Evolutionary conservation across 2,888 invertebrate genomes (phyloP), one percentile per base, ranked within the genome.

Genomic region (Saturnia pavonia): DNA sequence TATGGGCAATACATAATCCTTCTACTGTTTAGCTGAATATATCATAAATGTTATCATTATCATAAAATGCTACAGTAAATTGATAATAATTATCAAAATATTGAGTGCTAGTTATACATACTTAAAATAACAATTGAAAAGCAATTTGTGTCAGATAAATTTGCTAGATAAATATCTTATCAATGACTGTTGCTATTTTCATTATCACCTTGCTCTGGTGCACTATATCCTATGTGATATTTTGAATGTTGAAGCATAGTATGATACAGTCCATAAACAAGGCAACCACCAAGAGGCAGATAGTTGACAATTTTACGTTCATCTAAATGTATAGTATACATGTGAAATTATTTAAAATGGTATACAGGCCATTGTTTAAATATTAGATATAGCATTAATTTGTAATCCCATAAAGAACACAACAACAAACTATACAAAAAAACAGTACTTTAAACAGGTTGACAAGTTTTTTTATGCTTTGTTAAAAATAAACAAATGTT

Each of bases 131-230:
- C 69, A 72, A 73, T 74, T 69, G 40, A 69, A 67, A 77, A 73
- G 45, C 69, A 72, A 75, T 80, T 75, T 73, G 74, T 77, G 76
- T 77, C 74, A 79, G 66, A 71, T 74, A 69, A 71, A 79, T 75
- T 69, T 69, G 48, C 68, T 72, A 48, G 76, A 73, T 72, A 27
- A n/a, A 60, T 74, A 79, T 80, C 79, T 80, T 72, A 80, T 82
- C 80, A 74, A n/a, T 48, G n/a, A 8, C 14, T 43, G 40, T 11
- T 67, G 25, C 67, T 22, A 66, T 57, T 70, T 70, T 12, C 25
- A 27, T 68, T 27, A 25, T 27, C 27, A 1, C 27, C 25, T 6
- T 27, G 19, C 48, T 19, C 12, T 19, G 14, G 7, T 34, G 34
- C 34, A 34, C 3, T 34, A 51, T 19, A 51, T 51, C 48, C 19